Evolutionary conservation across 1,140 invertebrate genomes (phyloP), one percentile per base, ranked within the genome.

Genomic region (Ridgeia piscesae): DNA sequence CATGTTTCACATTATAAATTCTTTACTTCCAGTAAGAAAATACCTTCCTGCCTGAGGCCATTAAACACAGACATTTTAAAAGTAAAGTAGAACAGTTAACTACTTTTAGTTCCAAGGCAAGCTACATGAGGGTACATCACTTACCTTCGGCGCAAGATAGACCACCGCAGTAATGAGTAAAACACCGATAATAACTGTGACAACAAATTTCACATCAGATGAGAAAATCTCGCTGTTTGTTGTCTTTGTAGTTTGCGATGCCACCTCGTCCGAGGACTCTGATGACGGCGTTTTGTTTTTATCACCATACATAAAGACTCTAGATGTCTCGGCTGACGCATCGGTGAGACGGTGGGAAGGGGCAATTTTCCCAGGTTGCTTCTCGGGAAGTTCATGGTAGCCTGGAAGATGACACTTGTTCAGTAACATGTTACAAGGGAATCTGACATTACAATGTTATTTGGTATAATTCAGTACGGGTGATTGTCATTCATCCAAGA

Each of bases 321-420:
- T 77, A 77, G 58, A 77, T 77, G 11, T 77, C 8, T 34, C 89
- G 17, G 34, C 11, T 2, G 89, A 90, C 34, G 21, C 34, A 33
- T 97, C 97, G 14, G 97, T 96, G 50, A 97, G 97, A 94, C 96
- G 96, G 35, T 96, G 94, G 0, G 96, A 96, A 89, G 96, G 95
- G 91, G 95, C 94, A 42, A 96, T 95, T 35, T 94, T 93, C 8
- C 94, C 93, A 14, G 93, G 93, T 17, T 94, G 92, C 91, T 97
- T 96, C 92, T 97, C 97, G 4, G 98, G 98, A 92, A 98, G 97
- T 96, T 98, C 97, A 95, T 99, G 98, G 95, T 98, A 97, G 91
- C 96, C 96, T 96, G 92, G 4, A 93, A 93, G 92, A 88, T 58
- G 93, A 89, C 33, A 90, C 9, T 14, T 34, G 4, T 33, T 90